Conservation (phyloP, 2,888 invertebrate species). For the Mechanitis messenoides region DNA sequence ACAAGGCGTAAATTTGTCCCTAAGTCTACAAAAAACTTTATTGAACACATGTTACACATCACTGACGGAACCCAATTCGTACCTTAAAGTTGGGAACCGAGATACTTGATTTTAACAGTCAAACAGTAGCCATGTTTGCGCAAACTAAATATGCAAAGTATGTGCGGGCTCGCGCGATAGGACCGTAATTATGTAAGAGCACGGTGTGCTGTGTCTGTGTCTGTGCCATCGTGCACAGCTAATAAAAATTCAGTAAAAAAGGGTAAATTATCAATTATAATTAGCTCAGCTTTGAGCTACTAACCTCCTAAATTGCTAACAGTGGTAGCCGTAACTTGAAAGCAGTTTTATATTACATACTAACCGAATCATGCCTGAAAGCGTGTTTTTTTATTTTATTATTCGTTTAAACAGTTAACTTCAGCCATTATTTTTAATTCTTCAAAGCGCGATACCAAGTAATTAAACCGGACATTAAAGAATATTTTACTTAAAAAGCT, state of each 20-base stretch:
- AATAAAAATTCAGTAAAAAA: conserved; percentile 71
- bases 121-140: conserved; percentile 68
- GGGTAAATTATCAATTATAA: conserved; percentile 69
- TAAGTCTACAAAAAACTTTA: conserved; percentile 30
- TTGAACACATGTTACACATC: conserved; percentile 49
- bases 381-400: conserved; percentile 13
- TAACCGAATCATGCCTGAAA: conserved; percentile 5
- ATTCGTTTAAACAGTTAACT: conserved; percentile 19
- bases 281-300: conserved; percentile 40
- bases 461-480: conserved; percentile 16
- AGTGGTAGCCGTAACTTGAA: no score
- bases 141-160: conserved; percentile 74
- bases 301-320: neutral
- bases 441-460: conserved; percentile 16
- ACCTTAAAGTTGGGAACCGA: conserved; percentile 46
- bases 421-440: conserved; percentile 16
- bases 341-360: no score
- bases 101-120: conserved; percentile 71
- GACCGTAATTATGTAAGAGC: conserved; percentile 71
- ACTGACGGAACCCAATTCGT: conserved; percentile 43
- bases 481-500: conserved; percentile 8
- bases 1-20: neutral
- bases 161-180: conserved; percentile 67
- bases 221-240: conserved; percentile 63
- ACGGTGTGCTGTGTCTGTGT: conserved; percentile 56